Base-by-base conservation (phyloP, 1,140 invertebrate genomes). In the Bombus soroeensis region DNA sequence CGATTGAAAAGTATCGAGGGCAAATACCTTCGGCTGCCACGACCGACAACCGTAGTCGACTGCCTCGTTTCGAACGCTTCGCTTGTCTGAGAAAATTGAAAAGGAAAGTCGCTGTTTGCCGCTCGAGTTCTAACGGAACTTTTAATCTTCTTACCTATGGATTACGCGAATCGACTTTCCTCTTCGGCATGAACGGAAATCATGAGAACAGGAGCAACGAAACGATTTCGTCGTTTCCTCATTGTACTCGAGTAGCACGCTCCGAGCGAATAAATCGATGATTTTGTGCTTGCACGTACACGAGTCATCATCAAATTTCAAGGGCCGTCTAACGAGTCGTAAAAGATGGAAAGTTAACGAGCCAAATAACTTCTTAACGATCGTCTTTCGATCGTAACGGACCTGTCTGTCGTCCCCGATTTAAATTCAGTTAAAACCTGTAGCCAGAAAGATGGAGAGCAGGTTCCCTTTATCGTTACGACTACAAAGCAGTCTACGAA, bases 281-380 rank as follows among this genome's bases (percentile, higher is more conserved):
- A 34, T 68, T 18, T 18, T 13, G n/a, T 3, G 6, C 15, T 34
- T 68, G 15, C 34, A 8, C n/a, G 41, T 53, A 43, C 66, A 59
- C 83, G 34, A n/a, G 47, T 22, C 47, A 22, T 0, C 47, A 22
- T 53, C 5, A 18, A 53, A 53, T 53, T 53, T 53, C 47, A 53
- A 53, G 47, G 47, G 47, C 18, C 18, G 66, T 28, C 59, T 84
- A 87, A 88, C 71, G 57, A 87, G 71, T 76, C 57, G 57, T 15
- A 34, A 70, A 64, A 64, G 53, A 75, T 32, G 85, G 86, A 70
- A 80, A 84, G 75, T 87, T 87, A 88, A 88, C 81, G 76, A 88
- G 81, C 3, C 62, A 22, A 25, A 13, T n/a, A 53, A 34, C 25
- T 81, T 53, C 43, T 53, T 57, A 10, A 87, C 86, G 70, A 83